Percentiles rank a stretch among this genome's conserved stretches.
phyloP scores from a whole-genome alignment of 2,888 invertebrate genomes.

The Pandemis heparana region DNA sequence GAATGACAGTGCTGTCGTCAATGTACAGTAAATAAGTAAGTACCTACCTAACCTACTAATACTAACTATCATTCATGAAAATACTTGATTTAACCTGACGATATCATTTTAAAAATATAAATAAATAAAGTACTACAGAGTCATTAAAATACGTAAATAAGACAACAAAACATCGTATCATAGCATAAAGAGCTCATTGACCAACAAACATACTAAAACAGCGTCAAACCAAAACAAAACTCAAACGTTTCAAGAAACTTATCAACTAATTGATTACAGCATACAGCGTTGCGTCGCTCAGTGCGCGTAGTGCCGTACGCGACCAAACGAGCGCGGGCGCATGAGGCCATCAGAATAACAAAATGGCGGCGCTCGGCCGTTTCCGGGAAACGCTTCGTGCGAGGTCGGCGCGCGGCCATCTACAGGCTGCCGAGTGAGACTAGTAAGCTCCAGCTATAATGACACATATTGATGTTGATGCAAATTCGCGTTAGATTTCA shows the following conservation, averaged over 20 bases:
- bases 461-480: not conserved
- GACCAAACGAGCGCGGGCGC: conserved; percentile 43
- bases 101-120: no score
- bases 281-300: conserved; percentile 27
- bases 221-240: not conserved
- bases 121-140: no score
- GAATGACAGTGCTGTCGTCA: no score
- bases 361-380: conserved; percentile 60
- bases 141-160: no score
- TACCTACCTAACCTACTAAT: no score
- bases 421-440: conserved; percentile 24
- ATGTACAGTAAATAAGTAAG: no score
- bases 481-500: conserved; percentile 18
- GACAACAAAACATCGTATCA: not conserved
- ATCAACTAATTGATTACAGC: conserved; percentile 48
- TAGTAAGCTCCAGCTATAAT: conserved; percentile 17
- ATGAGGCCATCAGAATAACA: conserved; percentile 48
- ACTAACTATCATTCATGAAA: no score
- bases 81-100: no score
- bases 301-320: no score
- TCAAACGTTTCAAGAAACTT: conserved; percentile 42
- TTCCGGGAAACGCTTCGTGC: conserved; percentile 64
- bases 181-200: not conserved
- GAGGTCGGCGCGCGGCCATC: conserved; percentile 52
- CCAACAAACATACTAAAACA: conserved; percentile 5